Percentiles rank a stretch among this genome's conserved stretches.
These are phyloP conservation scores for Lutraria rhynchaena DNA, from an alignment of 1,140 invertebrate species.

Conservation along the genomic window DNA sequence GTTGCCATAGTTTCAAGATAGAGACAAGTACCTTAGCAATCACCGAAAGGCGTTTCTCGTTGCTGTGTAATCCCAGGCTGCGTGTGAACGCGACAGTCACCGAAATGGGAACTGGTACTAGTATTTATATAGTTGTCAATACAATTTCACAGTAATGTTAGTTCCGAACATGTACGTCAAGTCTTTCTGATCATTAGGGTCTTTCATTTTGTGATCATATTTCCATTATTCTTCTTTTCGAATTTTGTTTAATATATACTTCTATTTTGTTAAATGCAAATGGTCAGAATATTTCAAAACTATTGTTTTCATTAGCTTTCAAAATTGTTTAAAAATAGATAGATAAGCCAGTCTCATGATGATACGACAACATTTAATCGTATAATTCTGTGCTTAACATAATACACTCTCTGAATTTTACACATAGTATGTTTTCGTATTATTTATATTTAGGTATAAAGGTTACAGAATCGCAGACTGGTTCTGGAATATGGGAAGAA, in stretches of 20 bases:
- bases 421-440: background rate
- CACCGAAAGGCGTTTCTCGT: constrained; percentile 30
- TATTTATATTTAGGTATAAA: constrained; percentile 35
- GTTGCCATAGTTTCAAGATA: constrained; percentile 46
- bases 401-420: background rate
- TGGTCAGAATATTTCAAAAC: too few species aligned
- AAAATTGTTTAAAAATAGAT: background rate
- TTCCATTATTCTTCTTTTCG: too few species aligned
- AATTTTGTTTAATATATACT: too few species aligned
- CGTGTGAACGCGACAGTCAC: constrained; percentile 44
- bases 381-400: background rate
- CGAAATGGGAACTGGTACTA: constrained; percentile 35
- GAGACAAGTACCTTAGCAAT: constrained; percentile 27
- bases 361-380: background rate
- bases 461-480: constrained; percentile 25
- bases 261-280: too few species aligned
- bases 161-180: too few species aligned
- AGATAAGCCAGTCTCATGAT: too few species aligned
- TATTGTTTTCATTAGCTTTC: background rate
- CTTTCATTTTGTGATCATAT: too few species aligned
- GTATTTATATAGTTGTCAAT: too few species aligned
- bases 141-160: too few species aligned
- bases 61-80: constrained; percentile 44
- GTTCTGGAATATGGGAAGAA: constrained; percentile 40
- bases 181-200: too few species aligned